Evolutionary conservation across 2,797 vertebrate species (phyloP), one percentile per base, ranked within the genome.

Genomic region (Sebastes steindachneri): DNA sequence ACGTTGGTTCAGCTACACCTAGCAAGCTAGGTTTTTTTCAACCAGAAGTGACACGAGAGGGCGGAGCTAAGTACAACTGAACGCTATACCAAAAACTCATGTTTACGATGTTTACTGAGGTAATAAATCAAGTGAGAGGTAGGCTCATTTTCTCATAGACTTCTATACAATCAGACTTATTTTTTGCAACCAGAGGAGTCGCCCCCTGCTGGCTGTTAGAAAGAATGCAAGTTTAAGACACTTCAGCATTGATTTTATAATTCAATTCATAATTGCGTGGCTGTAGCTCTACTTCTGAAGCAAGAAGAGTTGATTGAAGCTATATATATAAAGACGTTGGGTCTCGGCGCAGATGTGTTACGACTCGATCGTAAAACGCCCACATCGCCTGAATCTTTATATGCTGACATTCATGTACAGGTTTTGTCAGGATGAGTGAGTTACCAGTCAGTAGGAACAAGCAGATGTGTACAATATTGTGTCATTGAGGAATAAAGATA

Each of bases 381-480:
- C 58, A 51, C 57, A 69, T 9, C 35, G 4, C 2, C 5, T 8
- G 33, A 58, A 41, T 2, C 2, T 72, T 29, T 37, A 29, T 3
- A 9, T 41, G 53, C 26, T 15, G 68, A 4, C 29, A 4, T 59
- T 23, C 68, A 26, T 80, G 65, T 65, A 23, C 59, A 31, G 55
- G 14, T 41, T 41, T 45, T 64, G 69, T 75, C n/a, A 26, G 4
- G 31, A 28, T 78, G 65, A 65, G 48, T 23, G 74, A 79, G 64
- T 45, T 59, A 33, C 73, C 64, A 86, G 80, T 89, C 78, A 90
- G 83, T 64, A 74, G 79, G 79, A 73, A 54, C 64, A 48, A 48
- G 83, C 84, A 73, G 80, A 82, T 89, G 84, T 90, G 84, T 86
- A 63, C 25, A 28, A 17, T 1, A 21, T 23, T 68, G 72, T 75